phyloP scores from a whole-genome alignment of 2,888 invertebrate species.

The Leuctra nigra region DNA sequence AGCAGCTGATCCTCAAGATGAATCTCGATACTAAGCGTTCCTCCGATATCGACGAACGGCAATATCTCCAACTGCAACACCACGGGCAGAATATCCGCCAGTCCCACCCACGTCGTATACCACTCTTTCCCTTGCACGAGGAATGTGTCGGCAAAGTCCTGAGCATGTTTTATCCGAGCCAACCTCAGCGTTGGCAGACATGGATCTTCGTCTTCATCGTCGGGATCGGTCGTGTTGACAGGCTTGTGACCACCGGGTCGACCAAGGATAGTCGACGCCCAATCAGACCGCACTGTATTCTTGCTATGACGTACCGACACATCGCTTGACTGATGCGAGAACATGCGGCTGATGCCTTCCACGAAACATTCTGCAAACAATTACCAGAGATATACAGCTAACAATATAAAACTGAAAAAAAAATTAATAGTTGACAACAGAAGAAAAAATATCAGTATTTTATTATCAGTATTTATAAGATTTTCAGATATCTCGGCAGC shows the following conservation, averaged over 20 bases:
- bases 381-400: too few relatives aligned
- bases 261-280: constrained; percentile 29
- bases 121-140: constrained; percentile 44
- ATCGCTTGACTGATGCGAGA: constrained; percentile 31
- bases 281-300: constrained; percentile 27
- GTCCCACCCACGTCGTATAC: constrained; percentile 42
- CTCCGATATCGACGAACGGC: constrained; percentile 44
- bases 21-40: constrained; percentile 41
- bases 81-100: constrained; percentile 39
- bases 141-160: constrained; percentile 43
- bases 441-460: too few relatives aligned
- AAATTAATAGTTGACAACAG: too few relatives aligned
- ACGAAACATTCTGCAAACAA: constrained; percentile 33
- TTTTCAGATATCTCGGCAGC: too few relatives aligned
- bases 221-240: too few relatives aligned
- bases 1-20: constrained; percentile 40
- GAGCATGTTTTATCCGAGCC: constrained; percentile 41
- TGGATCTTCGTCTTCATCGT: constrained; percentile 30
- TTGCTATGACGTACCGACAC: constrained; percentile 29
- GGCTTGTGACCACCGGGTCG: too few relatives aligned
- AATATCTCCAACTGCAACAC: constrained; percentile 41
- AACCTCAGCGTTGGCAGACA: constrained; percentile 42
- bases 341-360: constrained; percentile 32
- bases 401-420: too few relatives aligned
- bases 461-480: too few relatives aligned